A percentile compares a stretch with the other conserved stretches of the same genome.
phyloP scores from a whole-genome alignment of 2,888 invertebrate genomes.

The Andrena flavipes region DNA sequence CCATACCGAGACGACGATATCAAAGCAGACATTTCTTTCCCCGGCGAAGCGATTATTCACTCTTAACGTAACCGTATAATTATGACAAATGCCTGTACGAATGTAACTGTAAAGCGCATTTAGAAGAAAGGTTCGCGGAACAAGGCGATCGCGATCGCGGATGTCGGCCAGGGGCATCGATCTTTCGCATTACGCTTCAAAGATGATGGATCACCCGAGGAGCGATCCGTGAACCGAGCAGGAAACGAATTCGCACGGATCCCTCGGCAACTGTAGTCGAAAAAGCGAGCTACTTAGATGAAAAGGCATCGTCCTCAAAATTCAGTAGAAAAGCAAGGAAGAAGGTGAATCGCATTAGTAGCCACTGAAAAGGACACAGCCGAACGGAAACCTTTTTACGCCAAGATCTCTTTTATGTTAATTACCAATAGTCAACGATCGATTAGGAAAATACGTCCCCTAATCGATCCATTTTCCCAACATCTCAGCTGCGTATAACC shows the following conservation, averaged over 20 bases:
- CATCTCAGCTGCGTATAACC: slow-evolving; percentile 25
- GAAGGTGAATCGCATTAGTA: not conserved
- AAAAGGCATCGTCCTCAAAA: not conserved
- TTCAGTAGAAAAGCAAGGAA: not conserved
- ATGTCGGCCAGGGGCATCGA: slow-evolving; percentile 20
- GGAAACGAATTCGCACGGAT: slow-evolving; percentile 5
- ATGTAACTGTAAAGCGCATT: slow-evolving; percentile 31
- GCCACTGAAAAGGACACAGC: not conserved
- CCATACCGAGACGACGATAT: slow-evolving; percentile 20
- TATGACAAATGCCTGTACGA: slow-evolving; percentile 42
- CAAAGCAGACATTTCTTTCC: not conserved
- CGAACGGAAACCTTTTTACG: not conserved
- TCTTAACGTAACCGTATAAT: slow-evolving; percentile 31
- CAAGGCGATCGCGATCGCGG: slow-evolving; percentile 26
- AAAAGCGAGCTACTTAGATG: not conserved
- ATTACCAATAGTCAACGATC: no score
- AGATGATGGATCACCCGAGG: slow-evolving; percentile 33
- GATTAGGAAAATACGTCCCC: no score
- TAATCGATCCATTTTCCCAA: not conserved
- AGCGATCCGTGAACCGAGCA: slow-evolving; percentile 6
- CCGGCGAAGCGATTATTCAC: slow-evolving; percentile 34
- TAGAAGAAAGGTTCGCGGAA: slow-evolving; percentile 25
- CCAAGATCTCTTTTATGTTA: no score
- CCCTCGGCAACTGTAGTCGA: not conserved
- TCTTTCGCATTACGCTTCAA: slow-evolving; percentile 29